phyloP scores from a whole-genome alignment of 1,140 invertebrate genomes.

The Formica exsecta region DNA sequence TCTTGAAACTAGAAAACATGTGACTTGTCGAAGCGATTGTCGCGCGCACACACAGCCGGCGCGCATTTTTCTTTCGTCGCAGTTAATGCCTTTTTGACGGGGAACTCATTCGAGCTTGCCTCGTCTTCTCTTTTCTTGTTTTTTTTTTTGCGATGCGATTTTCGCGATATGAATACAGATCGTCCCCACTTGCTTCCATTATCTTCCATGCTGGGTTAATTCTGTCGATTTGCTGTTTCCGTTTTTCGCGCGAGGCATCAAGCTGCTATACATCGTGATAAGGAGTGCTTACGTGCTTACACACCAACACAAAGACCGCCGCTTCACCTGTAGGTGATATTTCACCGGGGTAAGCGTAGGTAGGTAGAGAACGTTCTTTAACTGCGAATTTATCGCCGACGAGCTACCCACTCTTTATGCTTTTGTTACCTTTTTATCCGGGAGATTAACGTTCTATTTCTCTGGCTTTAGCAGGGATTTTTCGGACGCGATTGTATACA shows the following conservation, averaged over 20 bases:
- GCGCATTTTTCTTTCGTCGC: conserved; percentile 34
- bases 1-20: conserved; percentile 52
- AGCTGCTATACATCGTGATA: conserved; percentile 54
- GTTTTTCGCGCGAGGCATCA: conserved; percentile 27
- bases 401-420: conserved; percentile 59
- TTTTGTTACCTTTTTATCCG: conserved; percentile 64
- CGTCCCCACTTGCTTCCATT: conserved; percentile 16
- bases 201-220: conserved; percentile 30
- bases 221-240: conserved; percentile 33
- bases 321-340: conserved; percentile 29
- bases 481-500: conserved; percentile 65
- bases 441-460: conserved; percentile 68
- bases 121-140: not conserved
- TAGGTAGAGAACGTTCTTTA: conserved; percentile 52
- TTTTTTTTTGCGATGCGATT: conserved; percentile 30
- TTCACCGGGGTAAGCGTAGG: not conserved
- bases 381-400: conserved; percentile 61
- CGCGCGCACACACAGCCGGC: conserved; percentile 1
- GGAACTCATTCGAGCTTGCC: conserved; percentile 28
- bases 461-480: conserved; percentile 67
- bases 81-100: conserved; percentile 16
- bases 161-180: conserved; percentile 9
- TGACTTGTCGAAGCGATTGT: conserved; percentile 48
- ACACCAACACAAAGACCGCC: not conserved
- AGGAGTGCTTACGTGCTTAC: conserved; percentile 32